Evolutionary conservation across 2,113 vertebrate species (phyloP), one percentile per base, ranked within the genome.

Genomic region (Aphyosemion australe): DNA sequence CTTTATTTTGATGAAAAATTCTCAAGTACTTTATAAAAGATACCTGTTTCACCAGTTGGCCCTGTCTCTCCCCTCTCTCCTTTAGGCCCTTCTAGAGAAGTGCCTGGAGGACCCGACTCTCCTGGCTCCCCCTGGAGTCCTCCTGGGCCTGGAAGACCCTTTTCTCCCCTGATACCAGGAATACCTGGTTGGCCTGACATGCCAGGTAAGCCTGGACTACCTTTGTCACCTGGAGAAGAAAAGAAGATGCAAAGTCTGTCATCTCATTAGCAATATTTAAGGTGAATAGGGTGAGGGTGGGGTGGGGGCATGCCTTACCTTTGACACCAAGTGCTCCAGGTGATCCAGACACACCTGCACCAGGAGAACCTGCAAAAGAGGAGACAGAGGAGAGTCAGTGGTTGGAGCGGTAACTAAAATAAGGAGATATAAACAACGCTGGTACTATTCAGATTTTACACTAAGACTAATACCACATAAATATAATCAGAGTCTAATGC

Each of bases 141-240:
- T 0, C 89, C 83, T 9, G 64, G 62, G 26, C 97, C 97, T 26
- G 64, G 7, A 64, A 88, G 83, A 39, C 97, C 97, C 83, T 92
- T 94, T 6, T 97, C 95, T 10, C 97, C 97, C 92, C 96, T 99
- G 65, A 86, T 50, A 14, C 97, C 97, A 57, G 96, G 94, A 47
- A 97, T 82, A 43, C 97, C 97, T 0, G 96, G 89, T 3, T 80
- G 94, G 50, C 97, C 97, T 7, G 96, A 92, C 47, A 90, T 85
- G 56, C 97, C 97, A n/a, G 97, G 95, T 61, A 96, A 90, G 11
- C 97, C 97, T 68, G 91, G 85, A 0, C 92, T 92, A 0, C 97
- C 97, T 91, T 95, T 96, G 0, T 92, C 86, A 90, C 97, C 97
- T 99, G 84, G 14, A 69, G 43, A 69, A 4, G 8, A 12, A 74